Evolutionary conservation across 2,888 invertebrate species (phyloP), one percentile per base, ranked within the genome.

Genomic region (Doris montereyensis): DNA sequence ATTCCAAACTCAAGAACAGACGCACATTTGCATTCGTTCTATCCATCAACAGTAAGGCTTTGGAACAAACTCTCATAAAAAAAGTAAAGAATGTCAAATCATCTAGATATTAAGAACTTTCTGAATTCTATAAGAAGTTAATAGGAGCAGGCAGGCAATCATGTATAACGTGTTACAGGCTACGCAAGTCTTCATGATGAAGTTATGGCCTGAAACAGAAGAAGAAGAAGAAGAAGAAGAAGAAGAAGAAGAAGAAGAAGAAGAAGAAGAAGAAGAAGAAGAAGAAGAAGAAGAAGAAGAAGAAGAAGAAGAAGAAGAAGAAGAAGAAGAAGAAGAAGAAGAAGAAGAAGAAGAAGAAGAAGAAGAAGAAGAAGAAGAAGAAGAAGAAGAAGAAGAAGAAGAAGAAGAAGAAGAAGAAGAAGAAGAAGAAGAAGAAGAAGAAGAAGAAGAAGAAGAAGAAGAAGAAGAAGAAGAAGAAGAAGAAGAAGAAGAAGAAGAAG

Each of bases 361-460:
- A 57, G 57, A 24, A 57, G 52, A 57, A 24, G 57, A 24, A 57
- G 76, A 76, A 65, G 35, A 34, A 76, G 65, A 65, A 65, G 35
- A 65, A 76, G 76, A 76, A 65, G 65, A 35, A 65, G 75, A 75
- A 65, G 35, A 65, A 65, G 65, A 65, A 65, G 35, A 65, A 75
- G 75, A 75, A 65, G 65, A 65, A 75, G 75, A 76, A 65, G 65
- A 34, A 76, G 76, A 76, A 65, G 65, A 65, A 76, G 76, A 76
- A 65, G 65, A 65, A 76, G 65, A 76, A 34, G 65, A n/a, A 65
- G 24, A 35, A 76, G 30, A 24, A 26, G 35, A 35, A 34, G 1
- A 24, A 75, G 10, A n/a, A n/a, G n/a, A n/a, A n/a, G n/a, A n/a
- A n/a, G 21, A 13, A 30, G 30, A 32, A 65, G 65, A 26, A 21